A percentile compares a stretch with the other conserved stretches of the same genome.
Conservation (phyloP, 2,113 vertebrate species). For the Meleagris gallopavo region DNA sequence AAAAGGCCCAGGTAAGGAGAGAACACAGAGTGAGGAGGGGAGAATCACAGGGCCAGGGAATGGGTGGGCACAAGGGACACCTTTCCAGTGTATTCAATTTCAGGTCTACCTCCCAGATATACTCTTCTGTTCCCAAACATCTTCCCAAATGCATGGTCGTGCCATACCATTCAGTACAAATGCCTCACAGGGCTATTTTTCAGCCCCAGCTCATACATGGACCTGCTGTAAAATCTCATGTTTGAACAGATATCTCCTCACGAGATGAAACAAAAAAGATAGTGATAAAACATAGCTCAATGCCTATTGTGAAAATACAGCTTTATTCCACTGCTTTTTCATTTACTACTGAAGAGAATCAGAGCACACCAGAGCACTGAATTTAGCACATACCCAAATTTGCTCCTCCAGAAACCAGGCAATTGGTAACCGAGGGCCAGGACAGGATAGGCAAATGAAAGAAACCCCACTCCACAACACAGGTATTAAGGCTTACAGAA, state of each 20-base stretch:
- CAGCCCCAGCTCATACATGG: not conserved
- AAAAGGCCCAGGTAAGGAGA: not conserved
- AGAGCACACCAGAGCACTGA: not conserved
- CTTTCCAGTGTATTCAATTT: not conserved
- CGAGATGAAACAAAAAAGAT: not conserved
- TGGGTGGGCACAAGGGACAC: not conserved
- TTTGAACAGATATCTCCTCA: not conserved
- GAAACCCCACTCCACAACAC: not conserved
- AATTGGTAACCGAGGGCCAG: not conserved
- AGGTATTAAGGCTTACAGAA: not conserved
- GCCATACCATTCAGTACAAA: not conserved
- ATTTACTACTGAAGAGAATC: not conserved
- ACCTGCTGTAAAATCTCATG: not conserved
- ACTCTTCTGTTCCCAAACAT: rapidly evolving
- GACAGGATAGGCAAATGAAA: not conserved
- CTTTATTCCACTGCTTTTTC: not conserved
- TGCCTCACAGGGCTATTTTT: not conserved
- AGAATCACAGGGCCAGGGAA: not conserved
- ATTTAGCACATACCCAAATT: not conserved
- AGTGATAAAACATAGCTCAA: not conserved
- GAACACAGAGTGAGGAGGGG: not conserved
- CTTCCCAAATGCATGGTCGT: not conserved
- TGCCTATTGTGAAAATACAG: not conserved
- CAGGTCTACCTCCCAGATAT: not conserved
- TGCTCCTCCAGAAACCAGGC: not conserved